These are phyloP conservation scores for Dendrocincla tyrannina DNA, from an alignment of 2,797 vertebrate genomes.

Conservation along the genomic window DNA sequence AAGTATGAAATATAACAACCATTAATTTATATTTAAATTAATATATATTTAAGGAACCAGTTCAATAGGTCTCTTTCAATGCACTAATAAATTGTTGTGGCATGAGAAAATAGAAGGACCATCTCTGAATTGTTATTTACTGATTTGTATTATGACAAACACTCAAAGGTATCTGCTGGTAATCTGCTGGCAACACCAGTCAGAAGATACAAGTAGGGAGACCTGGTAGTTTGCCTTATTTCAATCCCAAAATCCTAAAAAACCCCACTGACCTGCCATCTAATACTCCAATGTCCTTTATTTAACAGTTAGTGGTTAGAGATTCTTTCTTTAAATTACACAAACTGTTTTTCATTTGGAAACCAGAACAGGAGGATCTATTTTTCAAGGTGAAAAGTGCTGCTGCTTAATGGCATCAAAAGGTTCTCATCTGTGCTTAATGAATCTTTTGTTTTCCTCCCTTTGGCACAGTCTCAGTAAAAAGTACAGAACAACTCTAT, in stretches of 20 bases:
- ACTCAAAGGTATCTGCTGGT: background rate
- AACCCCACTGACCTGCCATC: background rate
- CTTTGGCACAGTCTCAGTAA: background rate
- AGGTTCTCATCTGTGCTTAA: slow-evolving; percentile 20
- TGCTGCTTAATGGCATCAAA: background rate
- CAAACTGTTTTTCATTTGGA: background rate
- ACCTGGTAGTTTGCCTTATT: background rate
- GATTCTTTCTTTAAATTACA: background rate
- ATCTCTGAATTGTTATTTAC: background rate
- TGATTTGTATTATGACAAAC: background rate
- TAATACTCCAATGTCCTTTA: background rate
- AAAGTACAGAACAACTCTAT: background rate
- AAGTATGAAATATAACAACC: background rate
- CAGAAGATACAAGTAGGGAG: background rate
- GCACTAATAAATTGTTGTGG: background rate
- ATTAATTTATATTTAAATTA: background rate
- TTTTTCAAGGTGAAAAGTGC: slow-evolving; percentile 40
- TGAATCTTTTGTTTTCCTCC: background rate
- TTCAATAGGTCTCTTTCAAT: background rate
- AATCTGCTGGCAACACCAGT: background rate
- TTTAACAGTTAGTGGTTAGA: background rate
- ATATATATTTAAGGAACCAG: background rate
- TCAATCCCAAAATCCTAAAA: background rate
- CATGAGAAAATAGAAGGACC: background rate
- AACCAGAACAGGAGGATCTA: background rate